A percentile compares a stretch with the other conserved stretches of the same genome.
Evolutionary conservation across 2,888 invertebrate species (phyloP).

Genomic region (Cephonodes hylas): DNA sequence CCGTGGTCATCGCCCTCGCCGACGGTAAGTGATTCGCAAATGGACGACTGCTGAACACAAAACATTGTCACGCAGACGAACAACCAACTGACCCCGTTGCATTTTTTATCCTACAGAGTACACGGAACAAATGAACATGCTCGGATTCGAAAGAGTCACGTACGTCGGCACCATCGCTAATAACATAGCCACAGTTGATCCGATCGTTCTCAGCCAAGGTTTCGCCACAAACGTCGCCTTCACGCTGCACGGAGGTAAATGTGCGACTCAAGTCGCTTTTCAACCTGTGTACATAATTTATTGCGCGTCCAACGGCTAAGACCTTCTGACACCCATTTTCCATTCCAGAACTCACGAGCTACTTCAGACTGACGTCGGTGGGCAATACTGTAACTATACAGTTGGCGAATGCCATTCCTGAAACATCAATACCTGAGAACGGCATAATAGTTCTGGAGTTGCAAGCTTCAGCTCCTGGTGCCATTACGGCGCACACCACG

Average conservation of each 20-base stretch:
- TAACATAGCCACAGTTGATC: constrained; percentile 19
- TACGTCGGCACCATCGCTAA: constrained; percentile 32
- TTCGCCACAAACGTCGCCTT: constrained; percentile 29
- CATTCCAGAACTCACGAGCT: constrained; percentile 21
- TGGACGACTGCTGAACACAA: background rate
- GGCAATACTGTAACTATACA: constrained; percentile 22
- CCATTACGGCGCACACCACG: constrained; percentile 16
- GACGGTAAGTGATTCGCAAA: background rate
- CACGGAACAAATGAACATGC: constrained; percentile 15
- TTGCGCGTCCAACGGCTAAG: too few relatives aligned
- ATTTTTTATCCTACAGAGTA: constrained; percentile 21
- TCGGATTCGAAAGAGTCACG: constrained; percentile 30
- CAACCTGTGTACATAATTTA: too few relatives aligned
- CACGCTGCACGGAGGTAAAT: constrained; percentile 32
- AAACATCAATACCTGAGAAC: constrained; percentile 24
- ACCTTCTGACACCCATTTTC: background rate
- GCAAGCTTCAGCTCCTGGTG: constrained; percentile 24
- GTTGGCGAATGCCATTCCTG: constrained; percentile 21
- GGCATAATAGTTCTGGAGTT: constrained; percentile 27
- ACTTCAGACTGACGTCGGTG: constrained; percentile 14
- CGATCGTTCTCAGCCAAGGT: constrained; percentile 33
- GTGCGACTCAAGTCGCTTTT: too few relatives aligned
- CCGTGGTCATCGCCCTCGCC: constrained; percentile 26
- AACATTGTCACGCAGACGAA: background rate
- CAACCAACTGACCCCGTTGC: background rate